Evolutionary conservation across 2,113 vertebrate species (phyloP).

Genomic region (Mastomys coucha): DNA sequence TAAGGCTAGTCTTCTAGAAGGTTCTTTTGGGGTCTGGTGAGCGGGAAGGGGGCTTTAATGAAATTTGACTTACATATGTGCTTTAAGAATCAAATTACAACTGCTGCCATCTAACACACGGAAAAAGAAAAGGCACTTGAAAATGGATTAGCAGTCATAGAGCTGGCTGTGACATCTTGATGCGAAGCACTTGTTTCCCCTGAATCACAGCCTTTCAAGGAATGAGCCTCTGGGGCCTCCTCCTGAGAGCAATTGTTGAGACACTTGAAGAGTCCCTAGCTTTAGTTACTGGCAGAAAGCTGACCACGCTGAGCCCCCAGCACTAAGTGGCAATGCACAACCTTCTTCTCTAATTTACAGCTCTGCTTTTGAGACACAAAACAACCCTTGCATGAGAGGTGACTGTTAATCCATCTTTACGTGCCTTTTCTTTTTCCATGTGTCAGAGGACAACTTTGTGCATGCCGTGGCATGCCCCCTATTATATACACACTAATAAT

Average conservation of each 20-base stretch:
- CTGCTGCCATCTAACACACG: slow-evolving; percentile 44
- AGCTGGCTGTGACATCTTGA: not conserved
- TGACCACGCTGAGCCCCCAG: not conserved
- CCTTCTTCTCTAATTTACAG: not conserved
- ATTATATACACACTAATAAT: too few species aligned
- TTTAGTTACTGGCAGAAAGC: not conserved
- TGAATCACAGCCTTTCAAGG: not conserved
- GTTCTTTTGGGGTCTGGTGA: not conserved
- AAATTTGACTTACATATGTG: slow-evolving; percentile 70
- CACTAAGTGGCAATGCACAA: not conserved
- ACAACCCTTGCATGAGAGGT: not conserved
- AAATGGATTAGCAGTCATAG: slow-evolving; percentile 41
- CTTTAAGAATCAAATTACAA: slow-evolving; percentile 74
- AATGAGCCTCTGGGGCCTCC: not conserved
- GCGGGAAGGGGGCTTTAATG: slow-evolving; percentile 48
- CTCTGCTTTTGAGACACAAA: not conserved
- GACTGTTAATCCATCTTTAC: too few species aligned
- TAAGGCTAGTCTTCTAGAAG: not conserved
- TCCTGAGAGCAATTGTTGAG: not conserved
- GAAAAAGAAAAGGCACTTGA: slow-evolving; percentile 15
- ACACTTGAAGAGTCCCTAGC: not conserved
- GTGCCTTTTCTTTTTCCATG: too few species aligned
- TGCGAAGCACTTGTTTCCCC: not conserved
- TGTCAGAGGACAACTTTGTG: not conserved
- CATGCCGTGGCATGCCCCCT: not conserved